Percentiles rank a stretch among this genome's conserved stretches.
Evolutionary conservation across 2,888 invertebrate genomes (phyloP).

Genomic region (Sinotaia quadrata): DNA sequence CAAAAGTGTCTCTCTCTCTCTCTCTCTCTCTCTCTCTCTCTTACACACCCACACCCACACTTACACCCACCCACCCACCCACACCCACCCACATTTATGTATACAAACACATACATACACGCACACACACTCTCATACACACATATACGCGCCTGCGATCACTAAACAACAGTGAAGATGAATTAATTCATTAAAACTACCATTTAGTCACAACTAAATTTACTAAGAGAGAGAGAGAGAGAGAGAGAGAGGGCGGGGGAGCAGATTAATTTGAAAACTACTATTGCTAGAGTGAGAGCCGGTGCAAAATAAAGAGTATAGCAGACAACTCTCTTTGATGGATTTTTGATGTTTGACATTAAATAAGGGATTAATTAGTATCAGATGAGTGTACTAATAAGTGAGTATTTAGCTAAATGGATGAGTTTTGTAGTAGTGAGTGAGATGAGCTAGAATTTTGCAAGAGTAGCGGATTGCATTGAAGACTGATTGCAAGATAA

Average conservation of each 20-base stretch:
- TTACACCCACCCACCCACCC: slow-evolving; percentile 4
- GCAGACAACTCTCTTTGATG: no score
- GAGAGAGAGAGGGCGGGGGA: slow-evolving; percentile 3
- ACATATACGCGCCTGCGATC: background rate
- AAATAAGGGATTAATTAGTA: no score
- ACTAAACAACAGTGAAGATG: background rate
- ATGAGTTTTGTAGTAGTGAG: no score
- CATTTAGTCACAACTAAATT: background rate
- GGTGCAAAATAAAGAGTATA: no score
- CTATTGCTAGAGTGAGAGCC: no score
- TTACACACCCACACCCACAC: background rate
- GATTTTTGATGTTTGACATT: no score
- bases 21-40: background rate
- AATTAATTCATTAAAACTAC: background rate
- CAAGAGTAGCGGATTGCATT: no score
- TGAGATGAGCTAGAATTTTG: no score
- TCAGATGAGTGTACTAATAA: no score
- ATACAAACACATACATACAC: background rate
- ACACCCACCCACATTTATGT: background rate
- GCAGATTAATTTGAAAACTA: no score
- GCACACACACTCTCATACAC: background rate
- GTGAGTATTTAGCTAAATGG: no score
- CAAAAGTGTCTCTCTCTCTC: background rate
- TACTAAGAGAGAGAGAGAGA: background rate
- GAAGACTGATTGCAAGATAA: no score